Evolutionary conservation across 1,140 invertebrate species (phyloP).

Genomic region (Aphaenogaster ashmeadi): DNA sequence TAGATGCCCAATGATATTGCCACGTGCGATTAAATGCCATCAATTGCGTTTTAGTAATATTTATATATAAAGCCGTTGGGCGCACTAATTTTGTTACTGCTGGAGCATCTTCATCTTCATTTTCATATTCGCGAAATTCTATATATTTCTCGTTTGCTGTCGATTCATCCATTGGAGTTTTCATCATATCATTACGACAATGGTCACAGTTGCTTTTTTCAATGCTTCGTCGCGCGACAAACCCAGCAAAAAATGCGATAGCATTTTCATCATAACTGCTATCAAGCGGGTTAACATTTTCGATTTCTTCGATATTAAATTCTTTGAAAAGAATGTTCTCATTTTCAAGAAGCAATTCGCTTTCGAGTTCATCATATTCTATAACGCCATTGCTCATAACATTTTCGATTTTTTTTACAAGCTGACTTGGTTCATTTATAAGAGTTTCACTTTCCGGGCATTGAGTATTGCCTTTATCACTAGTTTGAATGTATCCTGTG

Average conservation of each 20-base stretch:
- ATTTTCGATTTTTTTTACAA: not conserved
- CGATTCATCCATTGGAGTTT: not conserved
- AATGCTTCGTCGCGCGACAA: not conserved
- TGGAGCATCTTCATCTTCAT: not conserved
- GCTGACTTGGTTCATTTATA: not conserved
- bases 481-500: not conserved
- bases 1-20: not conserved
- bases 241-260: slow-evolving; percentile 12
- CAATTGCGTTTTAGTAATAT: not conserved
- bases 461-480: not conserved
- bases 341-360: not conserved
- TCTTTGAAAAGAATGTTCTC: not conserved
- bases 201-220: not conserved
- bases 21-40: not conserved
- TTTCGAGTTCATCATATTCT: not conserved
- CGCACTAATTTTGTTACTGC: slow-evolving; percentile 7
- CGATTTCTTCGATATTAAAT: not conserved
- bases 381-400: not conserved
- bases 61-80: not conserved
- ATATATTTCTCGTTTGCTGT: slow-evolving; percentile 7
- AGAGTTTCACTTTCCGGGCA: not conserved
- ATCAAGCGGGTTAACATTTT: not conserved
- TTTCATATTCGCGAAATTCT: slow-evolving; percentile 8
- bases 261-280: slow-evolving; percentile 6
- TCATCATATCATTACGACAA: not conserved